Evolutionary conservation across 2,113 vertebrate species (phyloP).

Genomic region (Hipposideros armiger): DNA sequence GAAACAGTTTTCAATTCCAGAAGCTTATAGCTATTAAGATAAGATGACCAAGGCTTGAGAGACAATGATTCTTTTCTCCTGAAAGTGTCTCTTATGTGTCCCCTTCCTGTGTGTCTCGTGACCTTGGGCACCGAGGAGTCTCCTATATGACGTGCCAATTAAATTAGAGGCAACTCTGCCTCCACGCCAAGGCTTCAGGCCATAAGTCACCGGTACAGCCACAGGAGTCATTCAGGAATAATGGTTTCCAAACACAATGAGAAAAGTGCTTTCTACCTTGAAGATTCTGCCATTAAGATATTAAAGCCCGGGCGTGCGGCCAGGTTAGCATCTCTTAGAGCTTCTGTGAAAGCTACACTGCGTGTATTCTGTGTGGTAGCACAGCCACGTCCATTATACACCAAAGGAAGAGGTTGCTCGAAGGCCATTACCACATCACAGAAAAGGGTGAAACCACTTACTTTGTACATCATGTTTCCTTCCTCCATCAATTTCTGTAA

Average conservation of each 20-base stretch:
- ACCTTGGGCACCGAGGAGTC: neutral
- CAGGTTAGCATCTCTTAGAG: neutral
- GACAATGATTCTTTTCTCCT: neutral
- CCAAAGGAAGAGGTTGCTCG: rapidly evolving
- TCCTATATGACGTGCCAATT: rapidly evolving
- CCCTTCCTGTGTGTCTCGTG: neutral
- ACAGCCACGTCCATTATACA: rapidly evolving
- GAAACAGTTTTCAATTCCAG: neutral
- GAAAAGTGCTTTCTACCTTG: neutral
- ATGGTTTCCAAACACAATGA: neutral
- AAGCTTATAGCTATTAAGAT: neutral
- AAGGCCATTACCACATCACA: neutral
- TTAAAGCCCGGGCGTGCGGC: neutral
- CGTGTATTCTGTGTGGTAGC: rapidly evolving
- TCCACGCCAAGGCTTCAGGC: neutral
- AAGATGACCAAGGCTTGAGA: neutral
- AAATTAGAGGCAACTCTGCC: neutral
- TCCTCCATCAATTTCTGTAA: conserved; percentile 99
- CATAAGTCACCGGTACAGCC: neutral
- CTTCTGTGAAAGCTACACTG: neutral
- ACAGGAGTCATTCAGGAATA: neutral
- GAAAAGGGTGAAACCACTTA: conserved; percentile 82
- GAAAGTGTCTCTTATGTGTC: neutral
- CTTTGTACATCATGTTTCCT: conserved; percentile 97
- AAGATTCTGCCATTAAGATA: neutral